Base-by-base conservation (phyloP, 2,113 vertebrate species). In the Litocranius walleri region DNA sequence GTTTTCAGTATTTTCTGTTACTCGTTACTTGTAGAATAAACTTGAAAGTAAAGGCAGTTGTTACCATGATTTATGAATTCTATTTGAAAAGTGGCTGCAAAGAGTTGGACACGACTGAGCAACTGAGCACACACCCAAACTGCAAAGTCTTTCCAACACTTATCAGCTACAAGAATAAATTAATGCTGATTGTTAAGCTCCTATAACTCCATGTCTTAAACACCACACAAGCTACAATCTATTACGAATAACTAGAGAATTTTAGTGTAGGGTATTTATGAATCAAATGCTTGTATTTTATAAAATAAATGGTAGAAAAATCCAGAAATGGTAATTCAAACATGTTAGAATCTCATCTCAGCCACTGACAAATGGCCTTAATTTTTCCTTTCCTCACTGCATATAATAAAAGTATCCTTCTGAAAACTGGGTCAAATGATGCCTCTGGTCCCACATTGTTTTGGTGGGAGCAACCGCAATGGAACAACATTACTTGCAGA, bases 231-330 rank as follows among this genome's bases (percentile, higher is more conserved):
- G 30, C 61, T 87, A 30, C 86, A 96, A 97, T 96, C 95, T 95
- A 93, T 92, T 93, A 50, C 25, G 48, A 27, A 61, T 27, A 91
- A 82, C 82, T 87, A 10, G 45, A 87, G 23, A 88, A 89, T 90
- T 94, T 48, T 43, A 91, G 40, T 90, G 94, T 54, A 95, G 97
- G 74, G 11, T 89, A 67, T 92, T n/a, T 87, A 95, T 85, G 48
- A 97, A 85, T 78, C 52, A 19, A 40, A 52, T 40, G 67, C 33
- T 62, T 88, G 33, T 90, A 52, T 61, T 96, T 96, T 90, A 36
- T 93, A 83, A 97, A 97, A 96, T 90, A 94, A 98, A 95, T 85
- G 45, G 13, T 67, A 52, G 62, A 87, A 90, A 14, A 93, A 33
- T 45, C 86, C 71, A 90, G 74, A 95, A 97, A 90, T 96, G 82